Evolutionary conservation across 2,113 vertebrate genomes (phyloP), one percentile per base, ranked within the genome.

Genomic region (Rhinopomastus cyanomelas): DNA sequence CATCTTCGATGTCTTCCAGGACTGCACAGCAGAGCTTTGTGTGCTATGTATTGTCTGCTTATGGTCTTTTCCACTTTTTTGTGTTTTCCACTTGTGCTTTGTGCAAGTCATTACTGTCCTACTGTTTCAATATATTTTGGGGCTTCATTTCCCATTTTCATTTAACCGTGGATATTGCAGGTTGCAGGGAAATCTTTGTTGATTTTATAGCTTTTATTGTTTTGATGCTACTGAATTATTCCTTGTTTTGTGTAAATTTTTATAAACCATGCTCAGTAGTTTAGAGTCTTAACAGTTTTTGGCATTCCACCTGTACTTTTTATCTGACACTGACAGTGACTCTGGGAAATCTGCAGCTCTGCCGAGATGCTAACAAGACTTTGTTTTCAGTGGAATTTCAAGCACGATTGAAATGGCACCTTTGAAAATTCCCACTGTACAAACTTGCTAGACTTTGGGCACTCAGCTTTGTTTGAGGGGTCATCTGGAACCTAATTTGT

Each of bases 141-240:
- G 62, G 51, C 85, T 95, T 84, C 65, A 68, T 95, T 94, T 95
- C 82, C 68, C 80, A 59, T 95, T 93, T 95, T 83, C 77, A 68
- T 77, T 36, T 89, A 90, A 56, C 51, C 56, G n/a, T 65, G 32
- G 74, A 55, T 75, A 34, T 25, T 64, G 30, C 34, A 32, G n/a
- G 36, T 15, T 73, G 27, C 19, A 66, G 55, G 61, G 65, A 86
- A 61, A 73, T 77, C 53, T 27, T 29, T 30, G 61, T 37, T 12
- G 4, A 60, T 74, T 83, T 67, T 48, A 29, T 68, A 61, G 64
- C 11, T 85, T 87, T 14, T 39, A 49, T 44, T 77, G 11, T 46
- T 88, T 94, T 72, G 25, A 61, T 88, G 78, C 36, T 81, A 12
- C 7, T 51, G 32, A 75, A 46, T 60, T 57, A 53, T 68, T 90